Evolutionary conservation across 1,140 invertebrate genomes (phyloP).

Genomic region (Epicauta chinensis): DNA sequence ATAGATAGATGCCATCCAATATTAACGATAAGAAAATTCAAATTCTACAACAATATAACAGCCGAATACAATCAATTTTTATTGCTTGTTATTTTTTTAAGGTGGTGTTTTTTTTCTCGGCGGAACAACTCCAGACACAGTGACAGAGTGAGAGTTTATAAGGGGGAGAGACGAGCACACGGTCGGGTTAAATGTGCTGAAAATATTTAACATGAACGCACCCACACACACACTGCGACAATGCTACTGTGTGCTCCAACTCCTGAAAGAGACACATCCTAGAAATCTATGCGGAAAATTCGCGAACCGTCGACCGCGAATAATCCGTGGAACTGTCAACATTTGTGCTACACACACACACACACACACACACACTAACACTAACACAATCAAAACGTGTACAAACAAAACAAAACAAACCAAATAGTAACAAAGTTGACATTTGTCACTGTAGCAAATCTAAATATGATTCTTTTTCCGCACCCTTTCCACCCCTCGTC

Average conservation of each 20-base stretch:
- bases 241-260: no score
- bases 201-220: conserved; percentile 21
- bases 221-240: no score
- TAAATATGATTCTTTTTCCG: no score
- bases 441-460: no score
- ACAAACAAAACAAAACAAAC: no score
- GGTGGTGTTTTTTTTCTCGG: conserved; percentile 10
- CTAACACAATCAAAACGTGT: no score
- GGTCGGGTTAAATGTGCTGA: conserved; percentile 28
- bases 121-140: neutral
- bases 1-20: neutral
- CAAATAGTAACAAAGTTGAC: no score
- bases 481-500: no score
- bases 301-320: conserved; percentile 6
- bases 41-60: neutral
- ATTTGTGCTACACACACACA: no score
- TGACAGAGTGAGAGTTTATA: conserved; percentile 9
- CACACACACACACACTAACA: no score
- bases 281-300: conserved; percentile 10
- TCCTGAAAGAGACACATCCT: no score
- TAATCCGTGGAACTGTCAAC: neutral
- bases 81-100: neutral
- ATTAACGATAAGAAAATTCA: neutral
- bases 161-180: conserved; percentile 15
- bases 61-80: neutral